Percentiles rank a stretch among this genome's conserved stretches.
These are phyloP conservation scores for Galagoides demidoff DNA, from an alignment of 2,797 vertebrate genomes.

Conservation along the genomic window DNA sequence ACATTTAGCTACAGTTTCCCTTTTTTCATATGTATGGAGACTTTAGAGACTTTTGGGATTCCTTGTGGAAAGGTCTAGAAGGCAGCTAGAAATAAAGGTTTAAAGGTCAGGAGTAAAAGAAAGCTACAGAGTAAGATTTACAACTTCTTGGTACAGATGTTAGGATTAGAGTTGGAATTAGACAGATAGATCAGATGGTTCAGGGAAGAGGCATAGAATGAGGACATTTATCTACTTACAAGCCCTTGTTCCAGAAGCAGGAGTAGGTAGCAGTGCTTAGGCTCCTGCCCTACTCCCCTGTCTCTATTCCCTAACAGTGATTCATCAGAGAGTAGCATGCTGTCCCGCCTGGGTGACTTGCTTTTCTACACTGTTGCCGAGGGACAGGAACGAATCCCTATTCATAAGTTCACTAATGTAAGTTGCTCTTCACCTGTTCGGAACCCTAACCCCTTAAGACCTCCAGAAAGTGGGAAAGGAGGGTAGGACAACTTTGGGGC, in stretches of 20 bases:
- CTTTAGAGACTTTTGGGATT: too few species aligned
- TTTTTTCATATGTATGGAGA: too few species aligned
- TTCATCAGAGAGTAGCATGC: constrained; percentile 80
- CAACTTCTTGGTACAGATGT: not conserved
- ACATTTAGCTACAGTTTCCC: too few species aligned
- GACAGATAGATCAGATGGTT: not conserved
- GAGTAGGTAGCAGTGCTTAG: constrained; percentile 38
- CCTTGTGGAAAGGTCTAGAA: not conserved
- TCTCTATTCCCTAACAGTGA: constrained; percentile 71
- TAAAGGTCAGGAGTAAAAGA: constrained; percentile 21
- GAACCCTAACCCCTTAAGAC: not conserved
- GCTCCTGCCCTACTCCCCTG: not conserved
- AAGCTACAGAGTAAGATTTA: not conserved
- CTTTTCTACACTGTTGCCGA: constrained; percentile 94
- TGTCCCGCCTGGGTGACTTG: constrained; percentile 90
- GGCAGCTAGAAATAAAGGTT: constrained; percentile 38
- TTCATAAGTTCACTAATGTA: constrained; percentile 91
- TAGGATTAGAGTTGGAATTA: not conserved
- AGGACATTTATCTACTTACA: not conserved
- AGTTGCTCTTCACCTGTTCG: constrained; percentile 76
- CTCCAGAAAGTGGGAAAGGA: not conserved
- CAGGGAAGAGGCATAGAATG: not conserved
- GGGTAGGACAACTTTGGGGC: not conserved
- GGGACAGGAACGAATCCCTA: constrained; percentile 91
- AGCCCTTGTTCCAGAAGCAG: constrained; percentile 14